Evolutionary conservation across 2,797 vertebrate genomes (phyloP).

Genomic region (Ptychobarbus kaznakovi): DNA sequence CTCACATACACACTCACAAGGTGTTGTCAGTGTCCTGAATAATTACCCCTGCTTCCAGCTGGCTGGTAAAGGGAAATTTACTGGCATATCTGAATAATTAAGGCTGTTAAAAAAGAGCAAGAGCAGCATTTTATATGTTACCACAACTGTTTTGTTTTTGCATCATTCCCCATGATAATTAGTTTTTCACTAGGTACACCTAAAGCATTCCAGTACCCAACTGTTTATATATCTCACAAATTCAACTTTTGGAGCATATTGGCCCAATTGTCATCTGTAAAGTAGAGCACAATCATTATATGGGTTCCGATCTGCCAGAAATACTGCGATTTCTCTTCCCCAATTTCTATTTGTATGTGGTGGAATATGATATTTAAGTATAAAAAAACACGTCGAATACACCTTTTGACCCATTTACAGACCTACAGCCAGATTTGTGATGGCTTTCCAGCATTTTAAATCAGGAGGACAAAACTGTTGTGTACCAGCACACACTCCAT

Average conservation of each 20-base stretch:
- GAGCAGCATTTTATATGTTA: conserved; percentile 43
- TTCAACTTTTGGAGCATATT: conserved; percentile 59
- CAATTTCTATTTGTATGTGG: conserved; percentile 58
- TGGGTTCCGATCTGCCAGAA: conserved; percentile 77
- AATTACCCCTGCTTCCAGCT: conserved; percentile 43
- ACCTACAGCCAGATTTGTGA: conserved; percentile 24
- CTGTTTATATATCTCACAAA: conserved; percentile 51
- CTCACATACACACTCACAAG: conserved; percentile 19
- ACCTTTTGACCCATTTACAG: conserved; percentile 30
- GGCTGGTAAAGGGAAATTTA: conserved; percentile 31
- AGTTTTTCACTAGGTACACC: conserved; percentile 41
- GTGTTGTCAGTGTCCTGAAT: conserved; percentile 32
- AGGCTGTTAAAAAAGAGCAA: conserved; percentile 15
- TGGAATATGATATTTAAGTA: conserved; percentile 58
- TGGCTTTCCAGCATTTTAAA: conserved; percentile 40
- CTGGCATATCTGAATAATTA: conserved; percentile 27
- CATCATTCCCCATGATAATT: conserved; percentile 52
- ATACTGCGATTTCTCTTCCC: conserved; percentile 42
- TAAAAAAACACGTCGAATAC: conserved; percentile 50
- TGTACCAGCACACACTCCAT: conserved; percentile 20
- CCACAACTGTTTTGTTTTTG: conserved; percentile 41
- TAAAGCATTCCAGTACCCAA: conserved; percentile 71
- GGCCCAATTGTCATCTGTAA: conserved; percentile 58
- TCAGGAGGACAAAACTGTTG: conserved; percentile 21
- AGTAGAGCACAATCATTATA: conserved; percentile 81